Evolutionary conservation across 37 sponge, comb jelly and placozoan genomes (phyloP).

Genomic region (Cladorhizidae sp.): DNA sequence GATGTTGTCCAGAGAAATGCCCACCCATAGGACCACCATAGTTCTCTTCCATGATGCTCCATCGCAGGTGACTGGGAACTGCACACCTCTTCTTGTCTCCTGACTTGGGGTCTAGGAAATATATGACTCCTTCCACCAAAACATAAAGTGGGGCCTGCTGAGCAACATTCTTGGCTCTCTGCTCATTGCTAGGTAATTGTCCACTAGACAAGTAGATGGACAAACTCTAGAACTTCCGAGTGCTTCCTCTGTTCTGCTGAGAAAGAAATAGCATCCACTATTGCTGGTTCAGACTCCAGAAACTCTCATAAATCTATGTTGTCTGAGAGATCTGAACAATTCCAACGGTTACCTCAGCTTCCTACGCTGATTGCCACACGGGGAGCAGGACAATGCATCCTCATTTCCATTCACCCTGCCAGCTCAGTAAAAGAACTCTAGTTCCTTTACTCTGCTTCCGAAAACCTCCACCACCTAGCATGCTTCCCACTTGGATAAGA

Average conservation of each 20-base stretch:
- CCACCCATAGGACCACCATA: slow-evolving; percentile 53
- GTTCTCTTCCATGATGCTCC: slow-evolving; percentile 37
- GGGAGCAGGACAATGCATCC: slow-evolving; percentile 50
- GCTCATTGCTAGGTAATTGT: slow-evolving; percentile 31
- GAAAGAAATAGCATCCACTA: background rate
- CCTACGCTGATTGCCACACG: background rate
- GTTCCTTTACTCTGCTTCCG: slow-evolving; percentile 12
- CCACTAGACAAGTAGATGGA: slow-evolving; percentile 27
- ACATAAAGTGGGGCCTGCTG: slow-evolving; percentile 16
- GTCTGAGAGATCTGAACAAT: background rate
- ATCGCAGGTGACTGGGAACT: slow-evolving; percentile 46
- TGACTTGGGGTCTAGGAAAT: slow-evolving; percentile 36
- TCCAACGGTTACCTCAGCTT: background rate
- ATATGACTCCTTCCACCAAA: slow-evolving; percentile 47
- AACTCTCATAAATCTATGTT: background rate
- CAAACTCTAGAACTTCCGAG: slow-evolving; percentile 16
- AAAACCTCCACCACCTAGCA: slow-evolving; percentile 62
- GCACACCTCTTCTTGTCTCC: slow-evolving; percentile 40
- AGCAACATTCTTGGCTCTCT: slow-evolving; percentile 17
- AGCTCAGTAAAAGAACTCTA: slow-evolving; percentile 15
- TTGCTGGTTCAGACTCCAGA: background rate
- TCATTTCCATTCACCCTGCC: slow-evolving; percentile 40
- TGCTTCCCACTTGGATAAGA: slow-evolving; percentile 55
- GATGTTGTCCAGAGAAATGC: slow-evolving; percentile 56
- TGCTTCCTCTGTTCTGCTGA: slow-evolving; percentile 57